Conservation (phyloP, 1,140 invertebrate species). For the Agrypnia vestita region DNA sequence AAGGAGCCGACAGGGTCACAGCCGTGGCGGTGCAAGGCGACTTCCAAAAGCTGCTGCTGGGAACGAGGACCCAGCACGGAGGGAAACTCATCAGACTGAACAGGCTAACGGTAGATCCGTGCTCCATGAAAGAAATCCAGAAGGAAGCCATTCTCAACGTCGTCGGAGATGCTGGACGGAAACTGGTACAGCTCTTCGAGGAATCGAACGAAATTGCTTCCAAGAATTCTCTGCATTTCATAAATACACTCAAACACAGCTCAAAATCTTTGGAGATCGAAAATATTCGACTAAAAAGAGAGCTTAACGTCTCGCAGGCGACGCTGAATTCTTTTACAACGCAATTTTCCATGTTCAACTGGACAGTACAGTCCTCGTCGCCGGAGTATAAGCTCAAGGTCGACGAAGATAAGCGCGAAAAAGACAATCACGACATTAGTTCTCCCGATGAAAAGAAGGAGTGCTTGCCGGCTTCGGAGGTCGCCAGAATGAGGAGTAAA, state of each 20-base stretch:
- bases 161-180: neutral
- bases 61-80: conserved; percentile 20
- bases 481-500: neutral
- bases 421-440: neutral
- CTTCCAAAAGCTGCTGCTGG: conserved; percentile 28
- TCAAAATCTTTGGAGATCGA: neutral
- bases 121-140: conserved; percentile 20
- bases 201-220: neutral
- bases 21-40: conserved; percentile 41
- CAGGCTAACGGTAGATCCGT: conserved; percentile 23
- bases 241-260: neutral
- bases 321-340: neutral
- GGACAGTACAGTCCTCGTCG: neutral
- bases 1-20: conserved; percentile 37
- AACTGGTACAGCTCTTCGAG: conserved; percentile 34
- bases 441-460: neutral
- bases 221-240: neutral
- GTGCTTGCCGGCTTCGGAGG: conserved; percentile 1
- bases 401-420: neutral
- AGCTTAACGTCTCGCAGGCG: neutral
- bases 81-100: conserved; percentile 42
- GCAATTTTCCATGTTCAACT: neutral
- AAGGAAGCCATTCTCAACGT: conserved; percentile 13
- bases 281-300: neutral
- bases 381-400: too few relatives aligned